Evolutionary conservation across 1,140 invertebrate species (phyloP).

Genomic region (Dinoponera quadriceps): DNA sequence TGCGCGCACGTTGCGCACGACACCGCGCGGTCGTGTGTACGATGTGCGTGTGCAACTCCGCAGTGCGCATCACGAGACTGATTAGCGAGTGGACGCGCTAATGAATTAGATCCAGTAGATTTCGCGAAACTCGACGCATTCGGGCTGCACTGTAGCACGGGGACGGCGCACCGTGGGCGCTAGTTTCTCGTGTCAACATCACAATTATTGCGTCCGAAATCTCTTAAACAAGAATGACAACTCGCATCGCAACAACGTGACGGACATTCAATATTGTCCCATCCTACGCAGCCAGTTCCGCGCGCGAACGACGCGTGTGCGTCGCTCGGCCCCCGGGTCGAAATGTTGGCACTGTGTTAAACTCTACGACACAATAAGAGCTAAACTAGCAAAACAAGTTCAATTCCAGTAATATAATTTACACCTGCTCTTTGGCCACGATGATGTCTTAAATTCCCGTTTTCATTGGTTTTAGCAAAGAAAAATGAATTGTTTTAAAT

Average conservation of each 20-base stretch:
- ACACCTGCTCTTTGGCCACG: too few species aligned
- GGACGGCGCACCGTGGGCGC: not conserved
- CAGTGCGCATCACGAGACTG: slow-evolving; percentile 11
- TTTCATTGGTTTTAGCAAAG: too few species aligned
- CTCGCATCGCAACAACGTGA: not conserved
- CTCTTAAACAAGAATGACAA: not conserved
- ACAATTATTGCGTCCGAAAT: not conserved
- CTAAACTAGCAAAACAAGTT: too few species aligned
- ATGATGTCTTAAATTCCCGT: too few species aligned
- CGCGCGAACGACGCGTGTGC: too few species aligned
- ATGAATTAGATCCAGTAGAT: slow-evolving; percentile 31
- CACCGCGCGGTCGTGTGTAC: not conserved
- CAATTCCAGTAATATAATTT: too few species aligned
- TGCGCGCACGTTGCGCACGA: not conserved
- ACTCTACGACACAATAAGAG: too few species aligned
- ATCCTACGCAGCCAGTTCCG: not conserved
- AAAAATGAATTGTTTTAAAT: too few species aligned
- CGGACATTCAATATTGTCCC: not conserved
- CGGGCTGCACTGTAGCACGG: too few species aligned
- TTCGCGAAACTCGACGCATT: not conserved
- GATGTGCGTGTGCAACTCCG: not conserved
- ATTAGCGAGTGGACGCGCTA: slow-evolving; percentile 39
- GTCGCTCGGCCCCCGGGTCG: too few species aligned
- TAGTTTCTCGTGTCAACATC: slow-evolving; percentile 13
- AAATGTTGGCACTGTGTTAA: too few species aligned